Percentiles rank a stretch among this genome's conserved stretches.
These are phyloP conservation scores for Parazoanthus atlanticus DNA, from an alignment of 92 coral and sea anemone species.

Conservation along the genomic window DNA sequence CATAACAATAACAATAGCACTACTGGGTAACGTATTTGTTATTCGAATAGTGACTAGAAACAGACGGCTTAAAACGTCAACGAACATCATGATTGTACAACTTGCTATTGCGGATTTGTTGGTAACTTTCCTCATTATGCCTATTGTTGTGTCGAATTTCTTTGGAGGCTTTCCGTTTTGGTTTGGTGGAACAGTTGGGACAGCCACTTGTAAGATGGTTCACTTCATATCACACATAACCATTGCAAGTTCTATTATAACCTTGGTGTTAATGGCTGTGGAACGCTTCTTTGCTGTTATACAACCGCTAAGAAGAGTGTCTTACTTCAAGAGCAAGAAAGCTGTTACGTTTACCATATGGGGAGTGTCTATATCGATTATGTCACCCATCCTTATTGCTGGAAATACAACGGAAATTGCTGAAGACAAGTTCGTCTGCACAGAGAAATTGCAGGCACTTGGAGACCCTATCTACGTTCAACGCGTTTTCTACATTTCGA, in stretches of 20 bases:
- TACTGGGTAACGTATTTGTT: slow-evolving; percentile 61
- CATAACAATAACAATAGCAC: slow-evolving; percentile 6
- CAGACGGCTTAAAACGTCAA: slow-evolving; percentile 65
- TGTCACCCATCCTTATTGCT: slow-evolving; percentile 60
- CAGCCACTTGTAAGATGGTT: slow-evolving; percentile 61
- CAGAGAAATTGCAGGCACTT: slow-evolving; percentile 51
- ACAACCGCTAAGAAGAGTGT: slow-evolving; percentile 55
- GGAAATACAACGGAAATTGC: slow-evolving; percentile 41
- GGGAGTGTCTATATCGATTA: slow-evolving; percentile 52
- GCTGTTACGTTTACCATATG: slow-evolving; percentile 55
- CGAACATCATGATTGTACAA: slow-evolving; percentile 73
- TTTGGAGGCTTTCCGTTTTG: slow-evolving; percentile 59
- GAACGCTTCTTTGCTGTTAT: slow-evolving; percentile 79
- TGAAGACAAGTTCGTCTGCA: slow-evolving; percentile 40
- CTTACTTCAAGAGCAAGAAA: slow-evolving; percentile 51
- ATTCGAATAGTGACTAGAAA: slow-evolving; percentile 74
- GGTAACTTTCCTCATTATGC: slow-evolving; percentile 66
- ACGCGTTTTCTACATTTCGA: slow-evolving; percentile 53
- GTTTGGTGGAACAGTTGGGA: slow-evolving; percentile 79
- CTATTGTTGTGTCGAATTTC: slow-evolving; percentile 59
- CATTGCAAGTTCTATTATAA: slow-evolving; percentile 67
- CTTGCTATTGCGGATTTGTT: slow-evolving; percentile 80
- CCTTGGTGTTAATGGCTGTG: slow-evolving; percentile 64
- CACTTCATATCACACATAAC: slow-evolving; percentile 69
- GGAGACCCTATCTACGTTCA: slow-evolving; percentile 51